Conservation (phyloP, 2,888 invertebrate species). For the Argyresthia albistria region DNA sequence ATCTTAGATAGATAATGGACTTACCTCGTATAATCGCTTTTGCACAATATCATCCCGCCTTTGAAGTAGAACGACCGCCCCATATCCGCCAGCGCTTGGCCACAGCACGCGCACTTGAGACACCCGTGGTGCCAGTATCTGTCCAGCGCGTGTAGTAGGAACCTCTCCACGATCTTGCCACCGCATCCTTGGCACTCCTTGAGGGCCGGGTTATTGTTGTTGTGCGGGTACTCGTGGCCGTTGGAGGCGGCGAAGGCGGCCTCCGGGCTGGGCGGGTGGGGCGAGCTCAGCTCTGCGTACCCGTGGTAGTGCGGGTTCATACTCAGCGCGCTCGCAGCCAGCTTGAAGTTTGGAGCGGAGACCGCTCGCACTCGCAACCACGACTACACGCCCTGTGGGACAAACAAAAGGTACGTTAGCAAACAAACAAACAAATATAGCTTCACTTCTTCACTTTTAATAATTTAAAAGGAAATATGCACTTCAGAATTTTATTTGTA, state of each 20-base stretch:
- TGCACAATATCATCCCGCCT: constrained; percentile 95
- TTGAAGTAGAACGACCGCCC: constrained; percentile 94
- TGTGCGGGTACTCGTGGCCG: constrained; percentile 75
- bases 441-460: too few relatives aligned
- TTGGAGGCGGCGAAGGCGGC: constrained; percentile 77
- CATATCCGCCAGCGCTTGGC: constrained; percentile 90
- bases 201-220: constrained; percentile 74
- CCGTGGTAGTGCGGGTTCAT: constrained; percentile 94
- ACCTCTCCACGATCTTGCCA: constrained; percentile 92
- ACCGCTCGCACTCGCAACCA: constrained; percentile 63
- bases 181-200: constrained; percentile 94
- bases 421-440: too few relatives aligned
- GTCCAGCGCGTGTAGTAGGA: constrained; percentile 92
- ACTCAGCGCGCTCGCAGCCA: constrained; percentile 89
- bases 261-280: constrained; percentile 83
- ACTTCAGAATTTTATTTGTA: too few relatives aligned
- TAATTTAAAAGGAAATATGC: too few relatives aligned
- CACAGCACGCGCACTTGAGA: constrained; percentile 94
- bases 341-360: constrained; percentile 80
- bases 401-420: not conserved
- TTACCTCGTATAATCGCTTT: constrained; percentile 95
- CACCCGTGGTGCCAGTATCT: constrained; percentile 97
- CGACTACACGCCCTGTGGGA: constrained; percentile 62
- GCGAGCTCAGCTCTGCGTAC: constrained; percentile 85
- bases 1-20: constrained; percentile 22